Conservation (phyloP, 2,113 vertebrate genomes). For the Cichladusa arquata region DNA sequence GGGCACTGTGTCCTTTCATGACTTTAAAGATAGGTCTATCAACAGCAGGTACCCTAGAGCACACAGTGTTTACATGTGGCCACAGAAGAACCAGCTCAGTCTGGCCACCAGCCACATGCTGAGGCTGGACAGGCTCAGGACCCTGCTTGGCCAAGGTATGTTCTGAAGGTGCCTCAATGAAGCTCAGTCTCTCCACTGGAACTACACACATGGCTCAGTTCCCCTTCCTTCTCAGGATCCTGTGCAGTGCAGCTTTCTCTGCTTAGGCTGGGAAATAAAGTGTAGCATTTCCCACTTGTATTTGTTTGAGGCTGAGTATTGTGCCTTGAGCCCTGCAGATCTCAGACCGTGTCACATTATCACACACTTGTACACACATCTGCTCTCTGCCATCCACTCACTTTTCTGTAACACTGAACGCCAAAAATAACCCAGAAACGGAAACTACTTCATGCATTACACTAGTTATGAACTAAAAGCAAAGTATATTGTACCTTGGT, state of each 20-base stretch:
- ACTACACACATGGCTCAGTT: fast-evolving
- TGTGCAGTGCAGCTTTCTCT: not conserved
- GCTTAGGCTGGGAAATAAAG: not conserved
- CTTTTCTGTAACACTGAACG: not conserved
- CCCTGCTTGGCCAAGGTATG: not conserved
- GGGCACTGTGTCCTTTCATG: not conserved
- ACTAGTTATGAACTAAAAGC: not conserved
- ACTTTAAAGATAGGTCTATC: not conserved
- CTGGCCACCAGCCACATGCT: not conserved
- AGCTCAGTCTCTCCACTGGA: not conserved
- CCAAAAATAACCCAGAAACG: not conserved
- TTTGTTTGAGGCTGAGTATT: not conserved
- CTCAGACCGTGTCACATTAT: not conserved
- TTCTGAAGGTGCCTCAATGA: not conserved
- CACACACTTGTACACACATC: not conserved
- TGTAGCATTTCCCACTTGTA: not conserved
- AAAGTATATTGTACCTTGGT: not conserved
- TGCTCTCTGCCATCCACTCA: not conserved
- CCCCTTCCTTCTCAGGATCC: not conserved
- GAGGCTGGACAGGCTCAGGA: not conserved
- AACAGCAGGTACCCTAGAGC: not conserved
- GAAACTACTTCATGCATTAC: not conserved
- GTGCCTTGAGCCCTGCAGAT: not conserved
- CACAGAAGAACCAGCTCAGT: not conserved
- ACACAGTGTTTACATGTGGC: fast-evolving